phyloP scores from a whole-genome alignment of 2,888 invertebrate genomes.

The Parnassius smintheus region DNA sequence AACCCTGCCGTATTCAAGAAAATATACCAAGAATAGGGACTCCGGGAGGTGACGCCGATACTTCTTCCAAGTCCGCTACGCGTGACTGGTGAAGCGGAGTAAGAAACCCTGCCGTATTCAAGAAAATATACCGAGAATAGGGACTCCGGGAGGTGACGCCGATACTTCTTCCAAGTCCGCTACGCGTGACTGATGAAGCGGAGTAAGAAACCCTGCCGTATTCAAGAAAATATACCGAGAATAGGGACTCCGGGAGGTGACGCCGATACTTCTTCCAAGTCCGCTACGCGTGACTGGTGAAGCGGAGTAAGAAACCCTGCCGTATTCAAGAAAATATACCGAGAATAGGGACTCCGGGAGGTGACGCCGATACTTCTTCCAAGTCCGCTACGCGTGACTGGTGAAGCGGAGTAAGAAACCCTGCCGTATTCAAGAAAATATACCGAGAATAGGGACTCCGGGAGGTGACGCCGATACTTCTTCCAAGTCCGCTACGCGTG shows the following conservation, averaged over 20 bases:
- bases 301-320: slow-evolving; percentile 15
- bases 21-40: background rate
- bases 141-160: background rate
- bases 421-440: slow-evolving; percentile 2
- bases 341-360: slow-evolving; percentile 2
- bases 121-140: background rate
- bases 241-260: slow-evolving; percentile 3
- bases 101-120: slow-evolving; percentile 11
- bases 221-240: background rate
- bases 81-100: slow-evolving; percentile 10
- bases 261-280: slow-evolving; percentile 8
- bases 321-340: background rate
- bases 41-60: slow-evolving; percentile 3
- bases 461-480: slow-evolving; percentile 6
- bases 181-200: slow-evolving; percentile 11
- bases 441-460: background rate
- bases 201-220: slow-evolving; percentile 11
- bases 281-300: slow-evolving; percentile 8
- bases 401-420: slow-evolving; percentile 16
- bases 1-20: slow-evolving; percentile 8
- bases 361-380: slow-evolving; percentile 4
- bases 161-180: slow-evolving; percentile 11
- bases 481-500: slow-evolving; percentile 10
- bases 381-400: slow-evolving; percentile 10
- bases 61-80: slow-evolving; percentile 11